Conservation (phyloP, 1,140 invertebrate species). For the Arctopsyche grandis region DNA sequence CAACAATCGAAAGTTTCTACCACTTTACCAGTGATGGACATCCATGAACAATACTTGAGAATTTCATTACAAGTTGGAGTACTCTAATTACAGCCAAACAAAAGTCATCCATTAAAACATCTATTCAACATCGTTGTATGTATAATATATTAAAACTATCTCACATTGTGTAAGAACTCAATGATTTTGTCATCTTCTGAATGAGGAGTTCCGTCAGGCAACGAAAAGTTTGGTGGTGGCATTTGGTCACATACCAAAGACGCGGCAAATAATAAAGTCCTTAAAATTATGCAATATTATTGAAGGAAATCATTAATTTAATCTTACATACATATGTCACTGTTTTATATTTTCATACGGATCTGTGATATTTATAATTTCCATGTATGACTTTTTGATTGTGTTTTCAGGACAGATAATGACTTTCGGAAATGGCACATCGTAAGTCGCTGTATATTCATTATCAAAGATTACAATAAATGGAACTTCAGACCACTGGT, state of each 20-base stretch:
- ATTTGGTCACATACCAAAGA: conserved; percentile 61
- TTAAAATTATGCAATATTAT: conserved; percentile 31
- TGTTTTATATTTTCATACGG: neutral
- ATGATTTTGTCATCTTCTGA: conserved; percentile 48
- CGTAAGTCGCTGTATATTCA: conserved; percentile 62
- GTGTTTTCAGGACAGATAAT: conserved; percentile 62
- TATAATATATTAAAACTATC: too few relatives aligned
- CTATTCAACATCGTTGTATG: too few relatives aligned
- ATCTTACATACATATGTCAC: too few relatives aligned
- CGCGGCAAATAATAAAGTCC: conserved; percentile 57
- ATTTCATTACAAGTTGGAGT: conserved; percentile 60
- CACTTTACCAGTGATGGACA: conserved; percentile 53
- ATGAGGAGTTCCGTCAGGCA: neutral
- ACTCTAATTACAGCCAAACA: conserved; percentile 55
- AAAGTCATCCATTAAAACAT: neutral
- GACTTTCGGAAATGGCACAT: conserved; percentile 63
- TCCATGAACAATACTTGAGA: conserved; percentile 61
- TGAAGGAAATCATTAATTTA: neutral
- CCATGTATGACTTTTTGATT: conserved; percentile 58
- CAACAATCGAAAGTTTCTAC: conserved; percentile 57
- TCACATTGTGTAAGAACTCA: conserved; percentile 24
- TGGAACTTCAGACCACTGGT: conserved; percentile 60
- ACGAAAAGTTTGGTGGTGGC: conserved; percentile 52
- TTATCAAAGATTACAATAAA: conserved; percentile 64
- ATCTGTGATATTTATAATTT: conserved; percentile 32